These are phyloP conservation scores for Pampus argenteus DNA, from an alignment of 2,797 vertebrate species.

Conservation along the genomic window DNA sequence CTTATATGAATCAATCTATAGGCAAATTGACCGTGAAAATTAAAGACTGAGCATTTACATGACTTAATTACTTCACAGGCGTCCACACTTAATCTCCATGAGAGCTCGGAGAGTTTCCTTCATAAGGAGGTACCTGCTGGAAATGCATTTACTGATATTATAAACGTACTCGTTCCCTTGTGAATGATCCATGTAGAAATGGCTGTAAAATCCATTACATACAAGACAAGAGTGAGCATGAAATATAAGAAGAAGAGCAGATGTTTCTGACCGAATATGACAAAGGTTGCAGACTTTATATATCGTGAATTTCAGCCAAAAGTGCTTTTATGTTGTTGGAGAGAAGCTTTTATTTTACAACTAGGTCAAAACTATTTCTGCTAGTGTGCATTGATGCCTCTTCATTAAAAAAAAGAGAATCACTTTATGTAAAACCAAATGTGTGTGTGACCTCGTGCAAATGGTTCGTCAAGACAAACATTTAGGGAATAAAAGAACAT, in stretches of 20 bases:
- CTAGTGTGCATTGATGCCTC: neutral
- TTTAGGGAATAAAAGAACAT: conserved; percentile 12
- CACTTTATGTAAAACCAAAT: conserved; percentile 14
- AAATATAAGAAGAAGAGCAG: neutral
- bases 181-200: conserved; percentile 1
- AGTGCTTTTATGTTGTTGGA: conserved; percentile 15
- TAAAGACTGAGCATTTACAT: conserved; percentile 54
- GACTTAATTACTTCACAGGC: conserved; percentile 31
- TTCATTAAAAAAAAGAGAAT: neutral
- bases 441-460: conserved; percentile 5
- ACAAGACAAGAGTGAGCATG: neutral
- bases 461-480: conserved; percentile 15
- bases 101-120: conserved; percentile 12
- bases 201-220: conserved; percentile 12
- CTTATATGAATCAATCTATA: conserved; percentile 51
- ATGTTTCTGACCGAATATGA: too few relatives aligned
- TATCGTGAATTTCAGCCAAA: too few relatives aligned
- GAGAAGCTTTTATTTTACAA: conserved; percentile 1
- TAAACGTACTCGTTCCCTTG: too few relatives aligned
- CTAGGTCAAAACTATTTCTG: conserved; percentile 10
- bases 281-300: too few relatives aligned
- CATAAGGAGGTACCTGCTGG: conserved; percentile 7
- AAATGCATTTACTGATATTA: neutral
- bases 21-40: conserved; percentile 58
- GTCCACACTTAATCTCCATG: conserved; percentile 32